phyloP scores from a whole-genome alignment of 2,113 vertebrate genomes.

The Bufo bufo region DNA sequence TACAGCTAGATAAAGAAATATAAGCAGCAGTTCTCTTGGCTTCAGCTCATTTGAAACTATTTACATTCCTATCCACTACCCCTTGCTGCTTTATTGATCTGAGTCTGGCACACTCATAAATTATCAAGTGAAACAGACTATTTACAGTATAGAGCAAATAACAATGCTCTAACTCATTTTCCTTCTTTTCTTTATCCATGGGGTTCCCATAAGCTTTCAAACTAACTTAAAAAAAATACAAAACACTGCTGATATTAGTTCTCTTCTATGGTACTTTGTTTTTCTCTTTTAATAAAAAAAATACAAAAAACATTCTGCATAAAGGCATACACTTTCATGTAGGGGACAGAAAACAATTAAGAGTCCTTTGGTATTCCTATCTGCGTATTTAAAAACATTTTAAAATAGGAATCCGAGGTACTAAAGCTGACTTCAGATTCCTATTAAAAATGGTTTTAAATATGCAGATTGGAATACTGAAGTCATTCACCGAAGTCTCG shows the following conservation, averaged over 20 bases:
- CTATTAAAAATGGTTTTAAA: too few relatives aligned
- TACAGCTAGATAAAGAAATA: not conserved
- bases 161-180: not conserved
- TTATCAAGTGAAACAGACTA: constrained; percentile 23
- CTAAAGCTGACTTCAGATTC: too few relatives aligned
- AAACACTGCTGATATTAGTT: not conserved
- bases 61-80: constrained; percentile 32
- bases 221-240: not conserved
- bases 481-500: too few relatives aligned
- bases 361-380: too few relatives aligned
- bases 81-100: constrained; percentile 42
- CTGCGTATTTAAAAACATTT: too few relatives aligned
- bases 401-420: too few relatives aligned
- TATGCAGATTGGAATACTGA: too few relatives aligned
- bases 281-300: too few relatives aligned
- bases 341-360: too few relatives aligned
- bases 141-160: not conserved
- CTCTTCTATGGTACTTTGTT: too few relatives aligned
- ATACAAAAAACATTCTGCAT: too few relatives aligned
- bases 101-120: constrained; percentile 31
- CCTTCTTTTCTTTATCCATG: not conserved
- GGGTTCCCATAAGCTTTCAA: not conserved
- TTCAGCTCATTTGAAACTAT: constrained; percentile 28
- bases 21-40: constrained; percentile 13
- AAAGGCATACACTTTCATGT: too few relatives aligned